These are phyloP conservation scores for Phrynocephalus versicolor DNA, from an alignment of 2,113 vertebrate genomes.

Conservation along the genomic window DNA sequence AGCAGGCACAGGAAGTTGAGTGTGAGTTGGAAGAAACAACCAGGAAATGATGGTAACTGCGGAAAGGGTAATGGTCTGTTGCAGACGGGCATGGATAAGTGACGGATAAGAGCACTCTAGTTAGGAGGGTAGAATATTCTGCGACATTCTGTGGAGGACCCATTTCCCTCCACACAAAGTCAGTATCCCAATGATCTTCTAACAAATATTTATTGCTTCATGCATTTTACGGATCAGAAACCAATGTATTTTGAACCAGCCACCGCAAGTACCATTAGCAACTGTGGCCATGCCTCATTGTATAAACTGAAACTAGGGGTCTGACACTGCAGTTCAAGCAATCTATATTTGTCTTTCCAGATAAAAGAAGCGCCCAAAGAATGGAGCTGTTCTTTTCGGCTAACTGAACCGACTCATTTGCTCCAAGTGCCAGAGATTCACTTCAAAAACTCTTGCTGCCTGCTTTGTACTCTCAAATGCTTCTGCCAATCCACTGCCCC, in stretches of 20 bases:
- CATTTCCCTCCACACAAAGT: not conserved
- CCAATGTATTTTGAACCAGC: constrained; percentile 6
- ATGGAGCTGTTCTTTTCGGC: not conserved
- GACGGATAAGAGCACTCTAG: not conserved
- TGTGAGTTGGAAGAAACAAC: too few species aligned
- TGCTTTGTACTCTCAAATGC: not conserved
- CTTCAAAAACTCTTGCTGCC: not conserved
- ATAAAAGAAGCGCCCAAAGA: not conserved
- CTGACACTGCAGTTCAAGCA: not conserved
- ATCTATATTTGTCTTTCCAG: not conserved
- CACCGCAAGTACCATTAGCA: not conserved
- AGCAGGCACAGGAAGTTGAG: too few species aligned
- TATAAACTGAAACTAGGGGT: not conserved
- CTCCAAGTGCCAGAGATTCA: not conserved
- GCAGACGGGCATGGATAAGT: not conserved
- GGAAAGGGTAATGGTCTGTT: too few species aligned
- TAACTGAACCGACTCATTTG: not conserved
- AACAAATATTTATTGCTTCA: not conserved
- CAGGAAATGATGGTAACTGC: not conserved
- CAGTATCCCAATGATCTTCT: not conserved
- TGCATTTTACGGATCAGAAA: not conserved
- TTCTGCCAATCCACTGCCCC: too few species aligned
- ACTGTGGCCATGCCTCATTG: not conserved
- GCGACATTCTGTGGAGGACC: not conserved
- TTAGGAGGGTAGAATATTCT: too few species aligned